These are phyloP conservation scores for Heteromormyrus szaboi DNA, from an alignment of 2,797 vertebrate species.

Conservation along the genomic window DNA sequence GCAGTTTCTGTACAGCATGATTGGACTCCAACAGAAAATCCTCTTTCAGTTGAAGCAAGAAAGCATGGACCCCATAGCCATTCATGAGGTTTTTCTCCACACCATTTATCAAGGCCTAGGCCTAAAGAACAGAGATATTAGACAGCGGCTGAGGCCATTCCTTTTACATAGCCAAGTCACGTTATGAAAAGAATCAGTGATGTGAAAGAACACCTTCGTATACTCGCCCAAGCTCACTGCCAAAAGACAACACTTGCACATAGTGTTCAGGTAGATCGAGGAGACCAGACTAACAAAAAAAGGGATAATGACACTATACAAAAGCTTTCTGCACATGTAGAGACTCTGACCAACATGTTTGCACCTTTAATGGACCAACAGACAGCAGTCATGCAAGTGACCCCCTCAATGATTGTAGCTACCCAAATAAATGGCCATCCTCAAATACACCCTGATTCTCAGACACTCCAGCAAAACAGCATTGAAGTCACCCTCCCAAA, in stretches of 20 bases:
- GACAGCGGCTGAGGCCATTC: not conserved
- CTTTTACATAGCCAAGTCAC: not conserved
- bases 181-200: not conserved
- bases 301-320: not conserved
- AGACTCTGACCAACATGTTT: not conserved
- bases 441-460: not conserved
- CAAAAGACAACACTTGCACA: not conserved
- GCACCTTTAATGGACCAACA: not conserved
- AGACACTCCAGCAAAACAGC: not conserved
- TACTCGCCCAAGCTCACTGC: not conserved
- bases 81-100: not conserved
- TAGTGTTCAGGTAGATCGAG: not conserved
- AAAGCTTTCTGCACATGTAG: not conserved
- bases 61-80: not conserved
- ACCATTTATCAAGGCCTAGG: not conserved
- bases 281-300: not conserved
- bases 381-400: not conserved
- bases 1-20: not conserved
- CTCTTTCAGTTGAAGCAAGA: not conserved
- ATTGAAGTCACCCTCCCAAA: not conserved
- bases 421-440: not conserved
- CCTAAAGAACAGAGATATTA: not conserved
- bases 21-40: not conserved
- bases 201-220: not conserved
- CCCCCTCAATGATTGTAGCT: not conserved